Evolutionary conservation across 2,888 invertebrate genomes (phyloP).

Genomic region (Ganaspis brasiliensis): DNA sequence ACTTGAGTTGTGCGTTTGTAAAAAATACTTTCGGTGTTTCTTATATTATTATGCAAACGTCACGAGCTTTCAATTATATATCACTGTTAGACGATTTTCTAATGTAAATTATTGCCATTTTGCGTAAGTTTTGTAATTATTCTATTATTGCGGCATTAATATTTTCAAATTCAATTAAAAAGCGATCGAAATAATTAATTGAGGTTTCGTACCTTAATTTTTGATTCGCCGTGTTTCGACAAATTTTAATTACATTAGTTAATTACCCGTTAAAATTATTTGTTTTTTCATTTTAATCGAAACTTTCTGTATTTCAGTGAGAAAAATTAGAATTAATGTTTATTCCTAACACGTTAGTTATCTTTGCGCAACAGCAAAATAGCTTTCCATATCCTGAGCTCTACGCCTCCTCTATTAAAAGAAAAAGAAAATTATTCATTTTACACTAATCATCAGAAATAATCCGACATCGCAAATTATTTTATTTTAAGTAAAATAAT

Average conservation of each 20-base stretch:
- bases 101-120: constrained; percentile 52
- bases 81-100: not conserved
- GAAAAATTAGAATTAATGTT: too few relatives aligned
- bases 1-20: constrained; percentile 32
- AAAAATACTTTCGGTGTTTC: constrained; percentile 37
- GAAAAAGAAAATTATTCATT: constrained; percentile 51
- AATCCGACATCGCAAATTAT: constrained; percentile 9
- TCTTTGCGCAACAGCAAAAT: constrained; percentile 84
- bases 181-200: too few relatives aligned
- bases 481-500: too few relatives aligned
- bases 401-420: constrained; percentile 88
- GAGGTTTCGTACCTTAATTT: not conserved
- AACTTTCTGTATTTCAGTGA: too few relatives aligned
- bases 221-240: too few relatives aligned
- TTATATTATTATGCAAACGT: constrained; percentile 42
- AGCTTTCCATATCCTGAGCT: constrained; percentile 92
- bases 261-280: too few relatives aligned
- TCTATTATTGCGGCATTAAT: too few relatives aligned
- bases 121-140: constrained; percentile 7
- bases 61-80: constrained; percentile 18
- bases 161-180: too few relatives aligned
- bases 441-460: constrained; percentile 16
- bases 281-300: too few relatives aligned
- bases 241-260: too few relatives aligned
- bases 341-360: constrained; percentile 57